Percentiles rank a stretch among this genome's conserved stretches.
Conservation (phyloP, 2,113 vertebrate species). For the Condylura cristata region DNA sequence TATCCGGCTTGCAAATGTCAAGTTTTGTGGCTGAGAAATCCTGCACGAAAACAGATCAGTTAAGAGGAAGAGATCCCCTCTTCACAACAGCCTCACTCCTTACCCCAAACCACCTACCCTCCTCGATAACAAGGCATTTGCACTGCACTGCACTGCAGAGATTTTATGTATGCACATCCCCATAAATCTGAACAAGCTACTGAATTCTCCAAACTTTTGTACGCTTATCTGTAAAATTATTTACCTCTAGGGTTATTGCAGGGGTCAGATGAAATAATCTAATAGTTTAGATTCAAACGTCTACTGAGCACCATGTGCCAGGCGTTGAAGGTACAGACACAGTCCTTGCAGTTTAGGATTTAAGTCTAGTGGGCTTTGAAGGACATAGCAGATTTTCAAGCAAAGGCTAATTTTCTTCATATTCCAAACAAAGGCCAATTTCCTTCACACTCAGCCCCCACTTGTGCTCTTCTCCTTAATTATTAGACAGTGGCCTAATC, state of each 20-base stretch:
- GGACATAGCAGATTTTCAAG: conserved; percentile 24
- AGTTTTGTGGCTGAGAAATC: not conserved
- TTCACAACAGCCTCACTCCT: not conserved
- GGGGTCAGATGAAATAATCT: not conserved
- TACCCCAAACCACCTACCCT: not conserved
- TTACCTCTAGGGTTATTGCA: not conserved
- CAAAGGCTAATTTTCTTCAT: not conserved
- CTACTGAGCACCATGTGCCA: not conserved
- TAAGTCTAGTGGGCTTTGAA: not conserved
- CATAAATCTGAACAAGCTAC: not conserved
- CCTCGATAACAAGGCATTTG: not conserved
- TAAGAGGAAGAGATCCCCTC: not conserved
- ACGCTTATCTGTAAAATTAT: not conserved
- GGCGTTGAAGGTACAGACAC: not conserved
- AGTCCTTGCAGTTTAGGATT: not conserved
- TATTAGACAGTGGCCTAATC: conserved; percentile 19
- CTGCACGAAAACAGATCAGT: not conserved
- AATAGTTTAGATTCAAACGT: conserved; percentile 21
- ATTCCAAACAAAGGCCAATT: not conserved
- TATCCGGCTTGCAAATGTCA: not conserved
- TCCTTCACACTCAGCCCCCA: not conserved
- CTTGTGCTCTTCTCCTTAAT: not conserved
- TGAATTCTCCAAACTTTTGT: not conserved
- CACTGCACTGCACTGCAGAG: not conserved
- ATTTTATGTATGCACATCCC: not conserved